Conservation (phyloP, 2,888 invertebrate genomes). For the Tachina fera region DNA sequence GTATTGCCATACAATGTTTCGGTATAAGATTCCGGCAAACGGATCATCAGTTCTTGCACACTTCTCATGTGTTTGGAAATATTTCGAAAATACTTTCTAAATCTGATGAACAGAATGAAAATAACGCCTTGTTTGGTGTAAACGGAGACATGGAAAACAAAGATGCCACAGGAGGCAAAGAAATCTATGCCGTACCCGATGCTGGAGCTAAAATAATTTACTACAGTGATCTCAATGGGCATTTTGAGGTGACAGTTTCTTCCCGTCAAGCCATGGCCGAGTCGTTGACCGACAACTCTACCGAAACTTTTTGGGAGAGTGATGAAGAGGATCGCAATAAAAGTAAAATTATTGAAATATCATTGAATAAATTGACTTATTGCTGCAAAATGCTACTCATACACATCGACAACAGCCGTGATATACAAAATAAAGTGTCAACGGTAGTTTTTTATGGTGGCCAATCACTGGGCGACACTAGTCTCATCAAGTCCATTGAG, state of each 20-base stretch:
- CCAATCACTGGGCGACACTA: slow-evolving; percentile 90
- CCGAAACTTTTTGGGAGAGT: slow-evolving; percentile 99
- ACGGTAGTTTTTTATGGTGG: slow-evolving; percentile 93
- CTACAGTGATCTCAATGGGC: slow-evolving; percentile 81
- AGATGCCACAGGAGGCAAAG: slow-evolving; percentile 70
- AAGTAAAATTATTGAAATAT: slow-evolving; percentile 91
- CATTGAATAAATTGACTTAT: slow-evolving; percentile 84
- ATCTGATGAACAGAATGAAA: slow-evolving; percentile 90
- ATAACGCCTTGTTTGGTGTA: slow-evolving; percentile 81
- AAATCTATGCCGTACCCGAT: slow-evolving; percentile 76
- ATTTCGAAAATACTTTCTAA: slow-evolving; percentile 97
- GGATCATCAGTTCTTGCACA: slow-evolving; percentile 95
- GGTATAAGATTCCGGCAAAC: slow-evolving; percentile 93
- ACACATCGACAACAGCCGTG: slow-evolving; percentile 97
- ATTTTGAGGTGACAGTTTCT: slow-evolving; percentile 88
- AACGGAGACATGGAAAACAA: slow-evolving; percentile 72
- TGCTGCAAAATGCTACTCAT: slow-evolving; percentile 87
- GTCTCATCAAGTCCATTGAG: slow-evolving; percentile 91
- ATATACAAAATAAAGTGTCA: slow-evolving; percentile 96
- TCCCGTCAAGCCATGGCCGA: slow-evolving; percentile 97
- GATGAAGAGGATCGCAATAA: slow-evolving; percentile 98
- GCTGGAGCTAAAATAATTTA: slow-evolving; percentile 79
- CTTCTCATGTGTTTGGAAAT: slow-evolving; percentile 96
- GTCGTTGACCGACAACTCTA: slow-evolving; percentile 95
- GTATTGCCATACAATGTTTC: slow-evolving; percentile 97